These are phyloP conservation scores for Pipistrellus pygmaeus DNA, from an alignment of 2,797 vertebrate species.

Conservation along the genomic window DNA sequence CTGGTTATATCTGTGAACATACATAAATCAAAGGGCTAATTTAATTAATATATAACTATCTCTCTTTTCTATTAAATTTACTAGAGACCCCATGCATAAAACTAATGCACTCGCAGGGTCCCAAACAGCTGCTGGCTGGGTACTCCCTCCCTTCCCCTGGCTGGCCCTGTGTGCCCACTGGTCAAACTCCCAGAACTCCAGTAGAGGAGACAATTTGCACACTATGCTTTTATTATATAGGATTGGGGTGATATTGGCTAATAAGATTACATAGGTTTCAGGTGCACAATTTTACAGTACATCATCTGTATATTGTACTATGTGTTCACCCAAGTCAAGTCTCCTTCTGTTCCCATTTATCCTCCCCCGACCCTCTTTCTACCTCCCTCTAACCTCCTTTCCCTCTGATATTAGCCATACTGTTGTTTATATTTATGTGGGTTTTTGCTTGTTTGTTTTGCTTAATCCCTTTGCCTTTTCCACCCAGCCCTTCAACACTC, in stretches of 20 bases:
- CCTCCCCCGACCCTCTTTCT: not conserved
- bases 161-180: no score
- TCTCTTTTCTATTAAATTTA: not conserved
- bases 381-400: not conserved
- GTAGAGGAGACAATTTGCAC: no score
- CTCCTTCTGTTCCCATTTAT: not conserved
- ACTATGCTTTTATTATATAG: no score
- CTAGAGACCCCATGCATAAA: no score
- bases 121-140: no score
- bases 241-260: not conserved
- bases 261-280: not conserved
- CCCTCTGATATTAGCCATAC: not conserved
- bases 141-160: no score
- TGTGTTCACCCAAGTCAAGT: not conserved
- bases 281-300: not conserved
- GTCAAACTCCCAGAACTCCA: no score
- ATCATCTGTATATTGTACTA: not conserved
- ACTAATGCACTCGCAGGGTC: no score
- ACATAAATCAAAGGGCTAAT: not conserved
- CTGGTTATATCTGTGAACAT: not conserved
- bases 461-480: not conserved
- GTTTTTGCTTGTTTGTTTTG: not conserved
- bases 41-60: conserved; percentile 25
- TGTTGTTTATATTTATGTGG: not conserved
- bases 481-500: not conserved